Conservation (phyloP, 1,140 invertebrate species). For the Eupristina koningsbergeri region DNA sequence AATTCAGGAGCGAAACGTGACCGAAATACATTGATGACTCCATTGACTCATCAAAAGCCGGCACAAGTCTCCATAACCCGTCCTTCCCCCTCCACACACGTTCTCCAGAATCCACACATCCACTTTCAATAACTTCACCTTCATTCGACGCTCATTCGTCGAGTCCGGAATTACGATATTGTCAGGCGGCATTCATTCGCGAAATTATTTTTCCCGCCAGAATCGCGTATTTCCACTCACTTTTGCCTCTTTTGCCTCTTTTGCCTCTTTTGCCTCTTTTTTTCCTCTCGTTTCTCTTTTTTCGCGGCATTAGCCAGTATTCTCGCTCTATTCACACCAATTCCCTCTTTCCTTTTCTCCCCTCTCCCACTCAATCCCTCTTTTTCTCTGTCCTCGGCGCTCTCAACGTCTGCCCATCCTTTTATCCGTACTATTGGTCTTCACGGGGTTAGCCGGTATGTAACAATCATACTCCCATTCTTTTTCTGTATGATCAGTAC, state of each 20-base stretch:
- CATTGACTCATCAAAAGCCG: slow-evolving; percentile 33
- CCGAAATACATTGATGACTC: slow-evolving; percentile 53
- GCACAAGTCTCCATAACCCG: slow-evolving; percentile 19
- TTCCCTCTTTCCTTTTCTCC: background rate
- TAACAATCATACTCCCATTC: slow-evolving; percentile 9
- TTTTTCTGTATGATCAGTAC: background rate
- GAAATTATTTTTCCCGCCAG: slow-evolving; percentile 38
- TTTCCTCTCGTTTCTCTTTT: background rate
- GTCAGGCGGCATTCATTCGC: slow-evolving; percentile 31
- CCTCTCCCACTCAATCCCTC: no score
- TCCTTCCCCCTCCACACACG: background rate
- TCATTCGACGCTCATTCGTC: background rate
- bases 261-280: no score
- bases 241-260: no score
- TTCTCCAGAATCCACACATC: background rate
- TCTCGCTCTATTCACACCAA: background rate
- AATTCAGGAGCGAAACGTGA: slow-evolving; percentile 48
- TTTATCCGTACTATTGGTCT: background rate
- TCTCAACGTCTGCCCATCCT: no score
- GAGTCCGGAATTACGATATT: slow-evolving; percentile 33
- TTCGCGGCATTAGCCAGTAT: background rate
- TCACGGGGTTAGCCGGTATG: background rate
- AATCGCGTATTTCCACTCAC: background rate
- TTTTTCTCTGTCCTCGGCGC: no score
- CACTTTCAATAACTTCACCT: slow-evolving; percentile 27